Percentiles rank a stretch among this genome's conserved stretches.
Conservation (phyloP, 2,797 vertebrate species). For the Gymnothorax javanicus region DNA sequence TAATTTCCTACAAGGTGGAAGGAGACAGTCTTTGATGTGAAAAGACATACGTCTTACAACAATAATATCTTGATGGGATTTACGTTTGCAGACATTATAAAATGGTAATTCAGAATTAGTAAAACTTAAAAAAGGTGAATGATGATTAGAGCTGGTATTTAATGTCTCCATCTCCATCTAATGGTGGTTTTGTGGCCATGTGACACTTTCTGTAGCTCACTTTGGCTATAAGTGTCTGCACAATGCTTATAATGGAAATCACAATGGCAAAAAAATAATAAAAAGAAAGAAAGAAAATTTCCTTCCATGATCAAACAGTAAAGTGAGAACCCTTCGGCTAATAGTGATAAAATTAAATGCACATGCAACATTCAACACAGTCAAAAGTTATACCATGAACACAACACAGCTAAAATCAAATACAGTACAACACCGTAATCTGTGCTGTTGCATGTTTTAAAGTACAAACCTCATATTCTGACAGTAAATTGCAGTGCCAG, state of each 20-base stretch:
- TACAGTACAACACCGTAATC: background rate
- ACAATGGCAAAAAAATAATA: background rate
- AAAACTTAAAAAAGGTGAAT: too few relatives aligned
- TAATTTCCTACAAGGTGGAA: too few relatives aligned
- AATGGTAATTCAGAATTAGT: too few relatives aligned
- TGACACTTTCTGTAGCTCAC: background rate
- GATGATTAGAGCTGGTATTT: too few relatives aligned
- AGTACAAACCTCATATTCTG: background rate
- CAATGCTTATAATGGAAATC: background rate
- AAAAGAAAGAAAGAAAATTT: background rate
- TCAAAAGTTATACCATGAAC: background rate
- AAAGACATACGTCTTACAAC: too few relatives aligned
- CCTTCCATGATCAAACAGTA: background rate
- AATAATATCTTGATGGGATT: too few relatives aligned
- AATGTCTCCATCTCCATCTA: background rate
- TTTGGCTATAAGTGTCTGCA: background rate
- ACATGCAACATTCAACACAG: background rate
- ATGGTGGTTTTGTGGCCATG: background rate
- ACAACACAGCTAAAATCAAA: too few relatives aligned
- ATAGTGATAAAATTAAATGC: background rate
- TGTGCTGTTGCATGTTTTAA: background rate
- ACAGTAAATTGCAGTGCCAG: background rate
- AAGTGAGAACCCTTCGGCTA: background rate
- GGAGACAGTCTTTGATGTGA: too few relatives aligned
- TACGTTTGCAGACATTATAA: too few relatives aligned